A percentile compares a stretch with the other conserved stretches of the same genome.
phyloP scores from a whole-genome alignment of 2,797 vertebrate genomes.

The Perodicticus potto region DNA sequence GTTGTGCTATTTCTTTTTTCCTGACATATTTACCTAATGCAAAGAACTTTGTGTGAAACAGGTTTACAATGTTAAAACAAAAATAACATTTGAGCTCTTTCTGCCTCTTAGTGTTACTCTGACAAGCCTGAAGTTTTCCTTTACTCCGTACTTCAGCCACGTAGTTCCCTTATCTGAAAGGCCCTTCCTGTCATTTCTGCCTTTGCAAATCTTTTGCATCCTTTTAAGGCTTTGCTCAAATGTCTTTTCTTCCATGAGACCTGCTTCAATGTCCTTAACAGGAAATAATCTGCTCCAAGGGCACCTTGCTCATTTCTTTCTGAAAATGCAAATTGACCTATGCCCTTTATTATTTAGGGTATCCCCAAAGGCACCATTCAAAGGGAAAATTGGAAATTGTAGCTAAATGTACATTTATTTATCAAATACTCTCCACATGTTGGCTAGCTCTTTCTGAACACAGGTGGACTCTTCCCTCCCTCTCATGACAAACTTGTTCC shows the following conservation, averaged over 20 bases:
- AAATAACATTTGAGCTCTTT: background rate
- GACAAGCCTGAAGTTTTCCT: background rate
- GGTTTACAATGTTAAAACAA: background rate
- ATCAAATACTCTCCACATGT: too few species aligned
- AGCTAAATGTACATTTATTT: background rate
- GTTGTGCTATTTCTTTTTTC: background rate
- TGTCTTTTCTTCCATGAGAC: background rate
- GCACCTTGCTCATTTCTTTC: background rate
- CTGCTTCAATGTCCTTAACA: background rate
- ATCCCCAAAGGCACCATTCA: too few species aligned
- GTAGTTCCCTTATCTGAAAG: background rate
- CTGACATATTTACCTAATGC: background rate
- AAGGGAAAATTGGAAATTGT: too few species aligned
- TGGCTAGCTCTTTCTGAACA: too few species aligned
- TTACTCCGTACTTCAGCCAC: background rate
- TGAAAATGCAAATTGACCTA: background rate
- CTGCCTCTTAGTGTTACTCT: background rate
- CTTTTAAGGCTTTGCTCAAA: slow-evolving; percentile 8
- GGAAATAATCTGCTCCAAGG: background rate
- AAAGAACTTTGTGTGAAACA: background rate
- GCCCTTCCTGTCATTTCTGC: background rate
- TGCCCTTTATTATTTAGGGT: background rate
- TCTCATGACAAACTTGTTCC: too few species aligned
- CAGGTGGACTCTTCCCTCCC: too few species aligned
- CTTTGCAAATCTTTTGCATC: slow-evolving; percentile 36